Conservation (phyloP, 2,113 vertebrate genomes). For the Macquaria ambigua region DNA sequence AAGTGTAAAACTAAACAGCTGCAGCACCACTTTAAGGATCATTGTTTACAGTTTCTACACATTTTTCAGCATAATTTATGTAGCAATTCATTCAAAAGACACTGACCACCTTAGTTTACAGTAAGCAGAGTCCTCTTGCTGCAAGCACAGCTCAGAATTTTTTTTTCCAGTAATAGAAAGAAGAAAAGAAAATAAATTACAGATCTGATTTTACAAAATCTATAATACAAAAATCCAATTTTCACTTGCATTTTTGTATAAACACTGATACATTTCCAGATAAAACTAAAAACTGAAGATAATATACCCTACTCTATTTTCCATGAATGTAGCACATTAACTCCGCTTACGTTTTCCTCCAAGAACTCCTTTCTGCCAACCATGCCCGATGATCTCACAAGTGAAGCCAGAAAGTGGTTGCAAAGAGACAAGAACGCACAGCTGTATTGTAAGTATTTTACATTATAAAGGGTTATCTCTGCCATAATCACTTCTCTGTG, state of each 20-base stretch:
- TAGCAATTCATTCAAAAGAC: no score
- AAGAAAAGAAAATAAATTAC: no score
- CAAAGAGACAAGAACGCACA: accelerated
- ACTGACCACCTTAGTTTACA: no score
- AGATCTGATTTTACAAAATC: no score
- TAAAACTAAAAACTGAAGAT: no score
- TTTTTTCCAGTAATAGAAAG: no score
- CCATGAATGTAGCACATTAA: neutral
- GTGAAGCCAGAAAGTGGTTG: constrained; percentile 61
- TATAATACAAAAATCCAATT: neutral
- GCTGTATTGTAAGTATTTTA: constrained; percentile 73
- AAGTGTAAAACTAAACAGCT: no score
- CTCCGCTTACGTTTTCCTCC: neutral
- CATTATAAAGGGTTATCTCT: neutral
- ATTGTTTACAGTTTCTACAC: no score
- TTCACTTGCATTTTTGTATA: neutral
- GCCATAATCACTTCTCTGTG: neutral
- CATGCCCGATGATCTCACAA: constrained; percentile 81
- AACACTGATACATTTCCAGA: neutral
- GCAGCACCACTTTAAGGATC: no score
- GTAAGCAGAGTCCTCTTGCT: no score
- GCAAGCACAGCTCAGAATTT: no score
- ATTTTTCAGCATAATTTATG: neutral
- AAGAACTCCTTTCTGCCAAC: constrained; percentile 79
- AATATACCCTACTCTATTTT: neutral